Conservation (phyloP, 2,113 vertebrate species). For the Saiga tatarica region DNA sequence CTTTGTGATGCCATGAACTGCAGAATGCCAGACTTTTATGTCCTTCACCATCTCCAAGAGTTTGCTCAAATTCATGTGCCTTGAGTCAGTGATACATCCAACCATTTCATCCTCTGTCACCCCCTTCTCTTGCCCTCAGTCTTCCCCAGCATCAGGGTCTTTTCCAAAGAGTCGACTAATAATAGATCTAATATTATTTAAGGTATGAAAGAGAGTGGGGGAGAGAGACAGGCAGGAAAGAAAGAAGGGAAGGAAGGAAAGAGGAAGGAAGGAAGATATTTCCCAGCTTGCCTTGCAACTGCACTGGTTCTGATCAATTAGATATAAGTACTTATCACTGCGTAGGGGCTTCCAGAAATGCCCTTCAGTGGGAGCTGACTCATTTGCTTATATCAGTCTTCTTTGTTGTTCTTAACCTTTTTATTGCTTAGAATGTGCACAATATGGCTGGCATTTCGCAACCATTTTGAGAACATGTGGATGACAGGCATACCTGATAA, state of each 20-base stretch:
- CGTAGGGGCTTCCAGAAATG: neutral
- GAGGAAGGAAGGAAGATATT: neutral
- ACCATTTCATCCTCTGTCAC: neutral
- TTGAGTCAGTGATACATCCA: neutral
- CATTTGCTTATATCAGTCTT: neutral
- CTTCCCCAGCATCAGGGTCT: neutral
- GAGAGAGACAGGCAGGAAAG: neutral
- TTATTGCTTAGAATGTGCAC: neutral
- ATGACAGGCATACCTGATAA: neutral
- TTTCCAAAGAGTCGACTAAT: neutral
- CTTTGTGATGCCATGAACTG: neutral
- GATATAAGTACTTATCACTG: neutral
- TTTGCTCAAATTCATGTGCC: neutral
- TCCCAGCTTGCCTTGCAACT: neutral
- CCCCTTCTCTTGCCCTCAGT: neutral
- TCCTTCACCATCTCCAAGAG: neutral
- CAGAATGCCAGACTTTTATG: neutral
- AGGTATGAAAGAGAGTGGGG: neutral
- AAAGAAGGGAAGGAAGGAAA: rapidly evolving
- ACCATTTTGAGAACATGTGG: neutral
- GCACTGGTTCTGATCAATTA: neutral
- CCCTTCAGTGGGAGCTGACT: neutral
- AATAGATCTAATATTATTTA: neutral
- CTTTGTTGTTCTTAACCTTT: neutral
- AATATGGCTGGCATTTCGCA: neutral